These are phyloP conservation scores for Amblyopsis rosae DNA, from an alignment of 2,113 vertebrate genomes.

Conservation along the genomic window DNA sequence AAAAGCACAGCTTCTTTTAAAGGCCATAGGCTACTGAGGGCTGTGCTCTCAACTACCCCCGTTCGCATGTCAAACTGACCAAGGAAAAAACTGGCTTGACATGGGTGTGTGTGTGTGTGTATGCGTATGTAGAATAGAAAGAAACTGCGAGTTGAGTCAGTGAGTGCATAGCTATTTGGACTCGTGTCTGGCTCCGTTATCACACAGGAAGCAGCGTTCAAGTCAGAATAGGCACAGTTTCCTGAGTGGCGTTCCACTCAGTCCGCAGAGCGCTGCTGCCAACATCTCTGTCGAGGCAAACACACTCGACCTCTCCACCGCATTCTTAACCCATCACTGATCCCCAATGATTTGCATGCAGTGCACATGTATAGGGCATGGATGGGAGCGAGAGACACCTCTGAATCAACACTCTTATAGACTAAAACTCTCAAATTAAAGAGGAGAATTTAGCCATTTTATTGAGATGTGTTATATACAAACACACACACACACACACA, in stretches of 20 bases:
- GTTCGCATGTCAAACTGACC: not conserved
- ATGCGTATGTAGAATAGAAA: not conserved
- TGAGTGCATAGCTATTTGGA: not conserved
- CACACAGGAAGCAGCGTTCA: constrained; percentile 74
- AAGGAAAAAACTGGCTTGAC: no score
- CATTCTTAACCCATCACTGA: no score
- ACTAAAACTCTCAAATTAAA: no score
- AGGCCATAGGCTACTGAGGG: not conserved
- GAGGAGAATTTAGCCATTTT: no score
- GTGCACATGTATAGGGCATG: no score
- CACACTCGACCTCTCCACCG: constrained; percentile 27
- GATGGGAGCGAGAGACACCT: no score
- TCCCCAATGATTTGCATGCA: no score
- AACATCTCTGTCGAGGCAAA: constrained; percentile 47
- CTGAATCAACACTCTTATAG: no score
- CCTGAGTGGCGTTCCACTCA: constrained; percentile 50
- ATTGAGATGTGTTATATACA: no score
- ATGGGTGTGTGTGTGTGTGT: not conserved
- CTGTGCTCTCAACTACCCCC: not conserved
- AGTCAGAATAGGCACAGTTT: constrained; percentile 63
- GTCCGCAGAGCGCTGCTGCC: constrained; percentile 49
- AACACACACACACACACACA: no score
- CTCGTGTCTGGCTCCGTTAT: constrained; percentile 65
- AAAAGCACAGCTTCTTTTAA: no score
- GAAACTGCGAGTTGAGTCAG: not conserved